Evolutionary conservation across 1,140 invertebrate species (phyloP), one percentile per base, ranked within the genome.

Genomic region (Orius laevigatus): DNA sequence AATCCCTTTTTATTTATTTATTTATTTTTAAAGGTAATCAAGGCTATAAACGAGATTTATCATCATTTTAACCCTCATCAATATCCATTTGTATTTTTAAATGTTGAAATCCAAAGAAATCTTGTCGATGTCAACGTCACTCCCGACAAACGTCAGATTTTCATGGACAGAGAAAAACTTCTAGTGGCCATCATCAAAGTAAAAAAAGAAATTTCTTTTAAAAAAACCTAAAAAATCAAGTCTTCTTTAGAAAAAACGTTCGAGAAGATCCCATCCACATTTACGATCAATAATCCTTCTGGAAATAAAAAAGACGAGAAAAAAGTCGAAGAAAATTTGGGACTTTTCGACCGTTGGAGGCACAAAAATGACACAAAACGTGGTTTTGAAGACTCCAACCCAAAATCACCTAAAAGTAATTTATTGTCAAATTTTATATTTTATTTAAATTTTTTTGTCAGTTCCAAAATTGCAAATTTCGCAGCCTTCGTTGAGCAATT

Each of bases 131-230:
- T 98, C 0, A 98, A 98, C 73, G 79, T 98, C 1, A 95, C 91
- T 12, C 93, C 93, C n/a, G 92, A 98, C 65, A 98, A 98, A 68
- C 71, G 93, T 56, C 81, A 86, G 60, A 71, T 98, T 50, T 84
- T 94, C 63, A 62, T 97, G 1, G 78, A 84, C 44, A 78, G 89
- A 63, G 93, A 98, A 65, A 85, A 87, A 58, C 59, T 84, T 39
- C 66, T 98, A 33, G 58, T 85, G 45, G 74, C 81, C 48, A 70
- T 73, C 5, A 58, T 88, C 4, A 87, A 87, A 59, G 66, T 66
- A 55, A 56, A 35, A 4, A 25, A 8, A 25, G 8, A n/a, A n/a
- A n/a, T n/a, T n/a, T n/a, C n/a, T n/a, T n/a, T n/a, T n/a, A n/a
- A n/a, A n/a, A n/a, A n/a, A n/a, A n/a, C n/a, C 4, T 87, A 86